A percentile compares a stretch with the other conserved stretches of the same genome.
These are phyloP conservation scores for Poecilus cupreus DNA, from an alignment of 2,888 invertebrate genomes.

Conservation along the genomic window DNA sequence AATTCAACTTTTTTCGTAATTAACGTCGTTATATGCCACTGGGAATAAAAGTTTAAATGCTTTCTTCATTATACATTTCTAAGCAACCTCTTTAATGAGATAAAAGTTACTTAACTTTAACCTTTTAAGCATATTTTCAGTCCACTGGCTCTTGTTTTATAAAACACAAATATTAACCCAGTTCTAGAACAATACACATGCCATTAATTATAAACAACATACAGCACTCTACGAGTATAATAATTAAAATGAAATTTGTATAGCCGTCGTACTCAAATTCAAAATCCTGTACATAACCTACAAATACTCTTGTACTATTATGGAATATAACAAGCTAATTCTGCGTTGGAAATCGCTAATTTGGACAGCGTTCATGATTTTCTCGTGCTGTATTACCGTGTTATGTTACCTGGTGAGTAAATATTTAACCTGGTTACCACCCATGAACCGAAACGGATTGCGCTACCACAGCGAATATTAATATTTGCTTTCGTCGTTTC, in stretches of 20 bases:
- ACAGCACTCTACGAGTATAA: not conserved
- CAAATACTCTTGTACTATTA: not conserved
- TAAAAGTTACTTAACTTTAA: no score
- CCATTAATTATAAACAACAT: not conserved
- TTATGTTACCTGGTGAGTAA: not conserved
- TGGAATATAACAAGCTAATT: not conserved
- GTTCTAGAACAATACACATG: not conserved
- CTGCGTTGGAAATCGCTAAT: slow-evolving; percentile 24
- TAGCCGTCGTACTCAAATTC: not conserved
- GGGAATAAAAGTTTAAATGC: no score
- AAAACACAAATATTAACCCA: not conserved
- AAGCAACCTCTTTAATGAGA: no score
- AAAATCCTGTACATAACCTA: not conserved
- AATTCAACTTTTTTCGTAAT: no score
- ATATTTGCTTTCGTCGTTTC: slow-evolving; percentile 37
- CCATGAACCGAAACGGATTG: not conserved
- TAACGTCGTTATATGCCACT: no score
- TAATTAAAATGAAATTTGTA: slow-evolving; percentile 21
- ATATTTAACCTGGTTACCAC: slow-evolving; percentile 21
- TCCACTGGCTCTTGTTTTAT: not conserved
- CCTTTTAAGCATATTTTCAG: not conserved
- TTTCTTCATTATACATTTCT: no score
- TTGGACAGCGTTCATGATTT: slow-evolving; percentile 28
- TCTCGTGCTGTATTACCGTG: not conserved
- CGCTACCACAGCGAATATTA: not conserved